Conservation (phyloP, 2,888 invertebrate genomes). For the Ophion ellenae region DNA sequence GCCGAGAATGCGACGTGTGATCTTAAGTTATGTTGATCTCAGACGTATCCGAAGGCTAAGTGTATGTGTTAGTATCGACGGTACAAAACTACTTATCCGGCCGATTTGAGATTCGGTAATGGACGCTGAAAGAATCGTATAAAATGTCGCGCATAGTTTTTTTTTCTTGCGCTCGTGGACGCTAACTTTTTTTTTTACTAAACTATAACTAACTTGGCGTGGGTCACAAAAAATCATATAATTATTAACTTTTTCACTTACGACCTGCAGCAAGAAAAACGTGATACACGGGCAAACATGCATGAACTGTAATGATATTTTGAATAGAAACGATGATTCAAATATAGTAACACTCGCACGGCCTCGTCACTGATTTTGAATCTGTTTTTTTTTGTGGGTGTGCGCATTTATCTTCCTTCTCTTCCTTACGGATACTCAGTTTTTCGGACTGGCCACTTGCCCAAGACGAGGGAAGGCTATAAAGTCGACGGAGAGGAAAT, state of each 20-base stretch:
- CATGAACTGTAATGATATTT: neutral
- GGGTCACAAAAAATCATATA: neutral
- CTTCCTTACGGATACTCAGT: neutral
- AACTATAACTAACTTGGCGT: neutral
- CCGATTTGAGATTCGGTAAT: neutral
- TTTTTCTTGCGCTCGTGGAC: neutral
- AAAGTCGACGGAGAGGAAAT: slow-evolving; percentile 61
- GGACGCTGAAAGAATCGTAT: neutral
- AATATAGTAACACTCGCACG: neutral
- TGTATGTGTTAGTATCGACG: neutral
- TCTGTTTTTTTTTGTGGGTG: neutral
- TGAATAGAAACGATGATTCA: neutral
- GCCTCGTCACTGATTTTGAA: neutral
- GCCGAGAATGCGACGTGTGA: neutral
- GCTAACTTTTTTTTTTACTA: neutral
- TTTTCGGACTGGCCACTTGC: neutral
- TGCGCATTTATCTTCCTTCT: neutral
- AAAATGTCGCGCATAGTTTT: neutral
- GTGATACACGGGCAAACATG: neutral
- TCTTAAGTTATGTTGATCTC: neutral
- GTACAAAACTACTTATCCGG: neutral
- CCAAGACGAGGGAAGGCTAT: slow-evolving; percentile 18
- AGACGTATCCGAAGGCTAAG: neutral
- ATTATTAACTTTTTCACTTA: neutral
- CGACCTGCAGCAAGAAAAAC: neutral